Evolutionary conservation across 2,113 vertebrate genomes (phyloP).

Genomic region (Pseudorhombus dupliciocellatus): DNA sequence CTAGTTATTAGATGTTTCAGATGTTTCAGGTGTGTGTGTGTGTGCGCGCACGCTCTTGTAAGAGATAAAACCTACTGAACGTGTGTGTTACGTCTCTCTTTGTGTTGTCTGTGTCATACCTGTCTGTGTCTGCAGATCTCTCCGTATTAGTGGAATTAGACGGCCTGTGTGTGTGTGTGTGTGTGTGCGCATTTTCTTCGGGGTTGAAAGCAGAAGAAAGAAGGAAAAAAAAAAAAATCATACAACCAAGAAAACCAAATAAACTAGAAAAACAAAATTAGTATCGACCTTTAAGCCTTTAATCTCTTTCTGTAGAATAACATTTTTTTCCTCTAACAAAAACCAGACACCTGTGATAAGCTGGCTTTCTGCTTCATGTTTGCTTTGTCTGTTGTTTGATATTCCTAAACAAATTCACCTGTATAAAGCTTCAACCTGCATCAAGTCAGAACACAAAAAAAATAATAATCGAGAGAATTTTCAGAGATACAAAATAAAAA

Average conservation of each 20-base stretch:
- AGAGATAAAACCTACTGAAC: slow-evolving; percentile 42
- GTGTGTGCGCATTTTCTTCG: slow-evolving; percentile 3
- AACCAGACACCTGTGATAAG: too few relatives aligned
- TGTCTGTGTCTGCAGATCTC: slow-evolving; percentile 70
- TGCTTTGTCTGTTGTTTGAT: too few relatives aligned
- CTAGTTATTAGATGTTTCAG: slow-evolving; percentile 30
- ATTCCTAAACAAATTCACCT: too few relatives aligned
- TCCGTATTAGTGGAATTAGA: slow-evolving; percentile 73
- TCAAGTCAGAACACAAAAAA: too few relatives aligned
- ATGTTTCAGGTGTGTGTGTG: slow-evolving; percentile 2
- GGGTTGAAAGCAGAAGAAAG: not conserved
- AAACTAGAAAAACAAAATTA: not conserved
- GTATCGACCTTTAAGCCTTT: not conserved
- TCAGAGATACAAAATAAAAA: too few relatives aligned
- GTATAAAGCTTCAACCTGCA: too few relatives aligned
- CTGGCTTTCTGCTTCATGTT: too few relatives aligned
- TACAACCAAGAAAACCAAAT: not conserved
- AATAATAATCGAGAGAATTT: too few relatives aligned
- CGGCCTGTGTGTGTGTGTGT: slow-evolving; percentile 60
- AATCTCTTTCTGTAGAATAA: not conserved
- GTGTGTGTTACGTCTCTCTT: slow-evolving; percentile 53
- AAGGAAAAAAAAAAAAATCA: not conserved
- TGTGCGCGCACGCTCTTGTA: slow-evolving; percentile 14
- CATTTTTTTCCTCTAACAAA: too few relatives aligned
- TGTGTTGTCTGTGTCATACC: slow-evolving; percentile 67